A percentile compares a stretch with the other conserved stretches of the same genome.
Conservation (phyloP, 2,888 invertebrate species). For the Kryphioiulus occultus region DNA sequence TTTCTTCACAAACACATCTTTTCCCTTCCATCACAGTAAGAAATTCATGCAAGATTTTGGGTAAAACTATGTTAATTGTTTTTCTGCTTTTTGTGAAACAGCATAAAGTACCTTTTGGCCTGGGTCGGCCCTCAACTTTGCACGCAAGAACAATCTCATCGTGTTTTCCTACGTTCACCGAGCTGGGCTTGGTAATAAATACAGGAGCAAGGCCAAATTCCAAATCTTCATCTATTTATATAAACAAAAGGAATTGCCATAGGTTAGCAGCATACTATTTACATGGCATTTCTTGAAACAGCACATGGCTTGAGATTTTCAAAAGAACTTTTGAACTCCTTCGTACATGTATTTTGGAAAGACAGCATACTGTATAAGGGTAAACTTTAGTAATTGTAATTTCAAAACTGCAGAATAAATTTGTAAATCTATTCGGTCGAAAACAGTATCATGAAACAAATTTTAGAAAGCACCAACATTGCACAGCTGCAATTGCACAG, state of each 20-base stretch:
- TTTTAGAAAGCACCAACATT: too few species aligned
- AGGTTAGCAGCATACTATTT: background rate
- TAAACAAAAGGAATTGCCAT: slow-evolving; percentile 33
- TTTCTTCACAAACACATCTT: too few species aligned
- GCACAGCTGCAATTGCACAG: background rate
- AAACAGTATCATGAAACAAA: too few species aligned
- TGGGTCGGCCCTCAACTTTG: slow-evolving; percentile 81
- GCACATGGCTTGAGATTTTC: background rate
- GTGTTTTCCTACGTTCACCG: slow-evolving; percentile 76
- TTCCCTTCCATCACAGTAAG: too few species aligned
- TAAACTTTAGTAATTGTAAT: too few species aligned
- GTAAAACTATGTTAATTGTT: background rate
- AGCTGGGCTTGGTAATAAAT: slow-evolving; percentile 80
- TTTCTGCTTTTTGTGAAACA: background rate
- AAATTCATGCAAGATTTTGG: too few species aligned
- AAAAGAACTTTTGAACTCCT: background rate
- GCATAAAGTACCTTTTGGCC: slow-evolving; percentile 75
- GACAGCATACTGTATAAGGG: too few species aligned
- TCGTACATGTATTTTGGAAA: too few species aligned
- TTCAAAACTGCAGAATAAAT: too few species aligned
- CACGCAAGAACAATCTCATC: slow-evolving; percentile 86
- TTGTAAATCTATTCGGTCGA: too few species aligned
- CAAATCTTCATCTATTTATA: slow-evolving; percentile 53
- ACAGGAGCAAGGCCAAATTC: slow-evolving; percentile 60
- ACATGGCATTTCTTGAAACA: background rate